Conservation (phyloP, 2,888 invertebrate species). For the Onthophagus sagittarius region DNA sequence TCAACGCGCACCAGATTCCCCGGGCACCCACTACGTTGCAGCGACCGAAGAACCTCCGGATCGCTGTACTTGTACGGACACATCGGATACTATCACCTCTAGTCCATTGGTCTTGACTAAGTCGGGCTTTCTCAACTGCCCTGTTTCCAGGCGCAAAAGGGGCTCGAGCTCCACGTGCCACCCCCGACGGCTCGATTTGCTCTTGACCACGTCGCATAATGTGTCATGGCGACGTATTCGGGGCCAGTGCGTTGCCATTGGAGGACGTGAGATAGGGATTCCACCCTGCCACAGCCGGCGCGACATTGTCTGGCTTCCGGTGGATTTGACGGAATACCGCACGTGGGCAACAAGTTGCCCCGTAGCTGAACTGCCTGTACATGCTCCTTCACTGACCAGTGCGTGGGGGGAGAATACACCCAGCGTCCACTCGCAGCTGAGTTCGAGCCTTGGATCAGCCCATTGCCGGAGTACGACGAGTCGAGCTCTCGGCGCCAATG, state of each 20-base stretch:
- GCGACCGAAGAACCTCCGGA: background rate
- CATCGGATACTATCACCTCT: background rate
- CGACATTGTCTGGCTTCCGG: background rate
- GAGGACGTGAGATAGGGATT: background rate
- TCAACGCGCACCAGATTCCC: background rate
- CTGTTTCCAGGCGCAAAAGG: background rate
- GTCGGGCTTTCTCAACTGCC: background rate
- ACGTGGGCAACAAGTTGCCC: background rate
- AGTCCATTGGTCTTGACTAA: background rate
- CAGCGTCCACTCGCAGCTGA: background rate
- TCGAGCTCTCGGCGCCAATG: background rate
- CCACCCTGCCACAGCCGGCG: background rate
- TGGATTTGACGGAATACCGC: no score
- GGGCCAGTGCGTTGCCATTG: slow-evolving; percentile 7
- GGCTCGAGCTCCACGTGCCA: slow-evolving; percentile 1
- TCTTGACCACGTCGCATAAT: background rate
- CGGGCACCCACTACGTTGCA: background rate
- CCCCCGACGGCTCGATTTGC: background rate
- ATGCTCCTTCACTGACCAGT: background rate
- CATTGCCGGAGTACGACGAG: background rate
- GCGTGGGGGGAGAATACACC: background rate
- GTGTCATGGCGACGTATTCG: background rate
- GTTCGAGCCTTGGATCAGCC: background rate
- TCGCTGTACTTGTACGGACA: background rate
- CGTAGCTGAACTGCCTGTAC: background rate